A percentile compares a stretch with the other conserved stretches of the same genome.
Evolutionary conservation across 2,888 invertebrate genomes (phyloP).

Genomic region (Andrena bucephala): DNA sequence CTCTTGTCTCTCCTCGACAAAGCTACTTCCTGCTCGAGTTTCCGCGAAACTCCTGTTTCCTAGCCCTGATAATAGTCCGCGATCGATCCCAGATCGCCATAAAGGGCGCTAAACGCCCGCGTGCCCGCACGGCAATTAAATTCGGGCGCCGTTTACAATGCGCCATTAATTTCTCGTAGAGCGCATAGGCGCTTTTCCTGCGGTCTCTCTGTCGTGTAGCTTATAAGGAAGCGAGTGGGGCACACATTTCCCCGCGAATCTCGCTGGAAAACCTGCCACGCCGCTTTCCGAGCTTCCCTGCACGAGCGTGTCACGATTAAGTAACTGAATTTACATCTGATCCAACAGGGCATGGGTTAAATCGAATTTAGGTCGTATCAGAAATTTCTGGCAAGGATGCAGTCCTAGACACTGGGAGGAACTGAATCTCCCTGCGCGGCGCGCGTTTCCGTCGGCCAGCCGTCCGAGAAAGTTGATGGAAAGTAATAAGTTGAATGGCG

Average conservation of each 20-base stretch:
- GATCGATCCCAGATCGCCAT: no score
- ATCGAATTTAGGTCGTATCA: not conserved
- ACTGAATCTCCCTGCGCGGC: conserved; percentile 5
- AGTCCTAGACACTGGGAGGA: not conserved
- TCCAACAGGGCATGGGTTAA: no score
- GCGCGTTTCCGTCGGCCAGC: not conserved
- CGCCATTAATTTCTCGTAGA: conserved; percentile 16
- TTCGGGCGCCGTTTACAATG: conserved; percentile 41
- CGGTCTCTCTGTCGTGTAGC: not conserved
- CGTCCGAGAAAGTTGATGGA: conserved; percentile 56
- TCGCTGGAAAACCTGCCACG: no score
- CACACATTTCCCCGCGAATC: no score
- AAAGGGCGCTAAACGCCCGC: no score
- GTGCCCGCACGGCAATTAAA: conserved; percentile 44
- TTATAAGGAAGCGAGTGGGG: not conserved
- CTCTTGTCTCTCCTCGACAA: no score
- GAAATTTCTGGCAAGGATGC: not conserved
- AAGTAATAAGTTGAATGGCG: conserved; percentile 56
- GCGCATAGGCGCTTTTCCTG: conserved; percentile 2
- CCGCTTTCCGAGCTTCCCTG: no score
- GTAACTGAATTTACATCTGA: no score
- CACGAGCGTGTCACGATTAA: no score
- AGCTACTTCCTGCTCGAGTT: no score
- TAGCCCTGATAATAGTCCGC: no score
- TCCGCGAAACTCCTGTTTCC: no score